Base-by-base conservation (phyloP, 1,140 invertebrate genomes). In the Spodoptera frugiperda region DNA sequence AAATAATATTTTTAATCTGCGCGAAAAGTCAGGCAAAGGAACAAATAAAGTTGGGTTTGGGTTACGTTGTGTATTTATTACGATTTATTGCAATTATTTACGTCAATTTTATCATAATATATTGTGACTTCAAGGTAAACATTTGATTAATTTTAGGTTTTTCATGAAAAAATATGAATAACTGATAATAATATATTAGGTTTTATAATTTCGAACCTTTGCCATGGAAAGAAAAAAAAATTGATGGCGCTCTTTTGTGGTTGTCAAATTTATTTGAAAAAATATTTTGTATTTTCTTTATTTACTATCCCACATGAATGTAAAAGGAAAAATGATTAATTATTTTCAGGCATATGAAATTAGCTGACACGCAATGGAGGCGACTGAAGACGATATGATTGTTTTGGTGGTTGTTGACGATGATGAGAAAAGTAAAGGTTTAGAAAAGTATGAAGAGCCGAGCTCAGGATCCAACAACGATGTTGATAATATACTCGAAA, bases 331-430 rank as follows among this genome's bases (percentile, higher is more conserved):
- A 14, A 25, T 2, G 14, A 3, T 48, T 15, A 14, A 10, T 72
- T 46, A 46, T 46, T 67, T 59, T 59, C 70, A 78, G 55, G 17
- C 53, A 25, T 61, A 17, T 33, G n/a, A 71, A 17, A 10, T 63
- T 78, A 19, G 15, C 14, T 74, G 25, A 75, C 30, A 15, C n/a
- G 61, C 15, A 25, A 72, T 75, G 54, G 72, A 73, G 67, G 87
- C 88, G 86, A 82, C 83, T 49, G 78, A 82, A 4, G 83, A 90
- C 33, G 88, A 93, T 72, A 90, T 89, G 67, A 84, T 89, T 67
- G 85, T 90, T 76, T 83, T 93, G 54, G 86, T 93, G 63, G 88
- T 93, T 49, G 74, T 90, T n/a, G 87, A 82, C 6, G 86, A 93
- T 30, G 85, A 85, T 19, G 81, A 80, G n/a, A 70, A 65, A 44